These are phyloP conservation scores for Antheraea yamamai DNA, from an alignment of 2,888 invertebrate species.

Conservation along the genomic window DNA sequence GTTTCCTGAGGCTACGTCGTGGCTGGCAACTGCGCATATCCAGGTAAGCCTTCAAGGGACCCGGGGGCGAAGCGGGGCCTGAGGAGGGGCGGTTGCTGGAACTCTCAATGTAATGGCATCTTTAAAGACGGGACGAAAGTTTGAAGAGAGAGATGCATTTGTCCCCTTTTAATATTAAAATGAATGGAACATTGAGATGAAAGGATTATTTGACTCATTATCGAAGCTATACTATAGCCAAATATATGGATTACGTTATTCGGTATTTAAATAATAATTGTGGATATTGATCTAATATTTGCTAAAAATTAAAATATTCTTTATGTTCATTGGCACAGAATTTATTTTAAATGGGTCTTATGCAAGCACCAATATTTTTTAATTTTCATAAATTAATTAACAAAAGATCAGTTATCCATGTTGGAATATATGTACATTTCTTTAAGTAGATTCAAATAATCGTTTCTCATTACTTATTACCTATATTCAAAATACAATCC, in stretches of 20 bases:
- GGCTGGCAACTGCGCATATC: slow-evolving; percentile 46
- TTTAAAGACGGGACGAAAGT: slow-evolving; percentile 35
- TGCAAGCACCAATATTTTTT: too few relatives aligned
- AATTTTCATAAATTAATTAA: too few relatives aligned
- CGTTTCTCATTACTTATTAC: too few relatives aligned
- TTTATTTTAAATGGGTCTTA: too few relatives aligned
- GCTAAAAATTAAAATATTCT: too few relatives aligned
- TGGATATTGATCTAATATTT: too few relatives aligned
- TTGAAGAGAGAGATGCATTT: slow-evolving; percentile 21
- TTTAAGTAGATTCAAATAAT: too few relatives aligned
- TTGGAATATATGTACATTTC: too few relatives aligned
- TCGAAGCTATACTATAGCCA: not conserved
- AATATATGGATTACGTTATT: not conserved
- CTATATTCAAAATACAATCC: too few relatives aligned
- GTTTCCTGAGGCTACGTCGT: slow-evolving; percentile 60
- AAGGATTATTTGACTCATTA: not conserved
- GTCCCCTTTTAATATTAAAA: not conserved
- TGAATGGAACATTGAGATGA: slow-evolving; percentile 5
- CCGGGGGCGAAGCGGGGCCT: slow-evolving; percentile 31
- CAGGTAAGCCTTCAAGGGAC: slow-evolving; percentile 69
- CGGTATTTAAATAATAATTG: too few relatives aligned
- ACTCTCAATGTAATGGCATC: slow-evolving; percentile 63
- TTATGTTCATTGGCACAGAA: too few relatives aligned
- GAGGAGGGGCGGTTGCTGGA: slow-evolving; percentile 30
- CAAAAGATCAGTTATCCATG: too few relatives aligned